Evolutionary conservation across 2,113 vertebrate species (phyloP), one percentile per base, ranked within the genome.

Genomic region (Dasyornis broadbenti): DNA sequence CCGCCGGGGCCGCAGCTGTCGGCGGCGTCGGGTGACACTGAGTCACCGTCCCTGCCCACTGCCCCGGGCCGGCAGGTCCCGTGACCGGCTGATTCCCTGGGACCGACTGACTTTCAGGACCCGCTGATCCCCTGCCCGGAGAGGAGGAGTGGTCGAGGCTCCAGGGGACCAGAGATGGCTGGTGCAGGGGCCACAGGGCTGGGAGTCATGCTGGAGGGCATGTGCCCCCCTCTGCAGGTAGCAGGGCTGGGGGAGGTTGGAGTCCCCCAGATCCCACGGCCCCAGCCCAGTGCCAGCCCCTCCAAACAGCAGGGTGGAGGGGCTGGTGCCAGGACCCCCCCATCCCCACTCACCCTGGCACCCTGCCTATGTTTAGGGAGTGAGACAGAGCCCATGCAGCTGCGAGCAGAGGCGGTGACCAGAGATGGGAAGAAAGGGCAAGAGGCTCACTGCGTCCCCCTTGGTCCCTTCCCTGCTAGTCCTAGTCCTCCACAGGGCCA

Each of bases 1-100:
- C 95, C 89, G 87, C 87, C 89, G 94, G 97, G 45, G 69, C 92
- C 92, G 89, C 98, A 98, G 98, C 97, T 98, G 98, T 98, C 96
- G 87, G 68, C 33, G 11, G 94, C 96, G 95, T 95, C 92, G 93
- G 97, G 95, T 98, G 97, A 97, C 96, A 96, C 97, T 97, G 96
- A 98, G 96, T 97, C 98, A 37, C 57, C 19, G 20, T 5, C 11
- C 44, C 52, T n/a, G 60, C 60, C 68, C 59, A 35, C 45, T 42
- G 57, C 65, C 57, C 21, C 14, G 37, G 2, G 27, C 79, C 63
- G 14, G 35, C 50, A 1, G 56, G 22, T 9, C 31, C 66, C 44
- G 26, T 72, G 4, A 68, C 47, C 19, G 2, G 27, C 28, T 7
- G 9, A 40, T 39, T 18, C 31, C 57, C 30, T 2, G 30, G 40